Conservation (phyloP, 2,888 invertebrate species). For the Dicycla oo region DNA sequence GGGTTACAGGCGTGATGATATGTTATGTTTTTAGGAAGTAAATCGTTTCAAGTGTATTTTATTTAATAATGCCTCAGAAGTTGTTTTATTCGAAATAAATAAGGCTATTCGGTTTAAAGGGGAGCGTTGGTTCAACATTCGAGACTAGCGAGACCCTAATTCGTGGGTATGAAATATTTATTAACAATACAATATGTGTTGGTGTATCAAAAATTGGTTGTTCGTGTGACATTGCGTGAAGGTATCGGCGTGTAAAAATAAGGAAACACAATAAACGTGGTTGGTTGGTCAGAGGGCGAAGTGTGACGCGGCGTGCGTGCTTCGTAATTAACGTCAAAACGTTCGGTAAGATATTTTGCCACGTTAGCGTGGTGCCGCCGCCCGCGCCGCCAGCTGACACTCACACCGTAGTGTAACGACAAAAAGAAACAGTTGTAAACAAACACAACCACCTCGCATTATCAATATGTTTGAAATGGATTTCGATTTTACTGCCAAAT, state of each 20-base stretch:
- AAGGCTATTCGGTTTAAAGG: not conserved
- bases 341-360: slow-evolving; percentile 51
- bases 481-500: not conserved
- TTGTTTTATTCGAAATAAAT: not conserved
- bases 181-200: slow-evolving; percentile 21
- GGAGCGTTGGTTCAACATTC: not conserved
- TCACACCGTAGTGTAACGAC: slow-evolving; percentile 40
- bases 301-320: slow-evolving; percentile 53
- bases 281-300: slow-evolving; percentile 58
- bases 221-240: slow-evolving; percentile 62
- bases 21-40: slow-evolving; percentile 1
- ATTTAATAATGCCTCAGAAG: not conserved
- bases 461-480: not conserved
- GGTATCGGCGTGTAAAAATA: slow-evolving; percentile 63
- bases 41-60: not conserved
- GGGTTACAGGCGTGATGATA: too few relatives aligned
- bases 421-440: not conserved
- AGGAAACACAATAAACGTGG: slow-evolving; percentile 64
- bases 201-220: slow-evolving; percentile 33
- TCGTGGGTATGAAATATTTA: slow-evolving; percentile 22
- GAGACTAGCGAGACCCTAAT: not conserved
- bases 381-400: slow-evolving; percentile 8
- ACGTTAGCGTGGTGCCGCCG: slow-evolving; percentile 38
- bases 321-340: slow-evolving; percentile 63
- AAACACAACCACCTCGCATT: not conserved